Evolutionary conservation across 1,140 invertebrate genomes (phyloP), one percentile per base, ranked within the genome.

Genomic region (Ooceraea biroi): DNA sequence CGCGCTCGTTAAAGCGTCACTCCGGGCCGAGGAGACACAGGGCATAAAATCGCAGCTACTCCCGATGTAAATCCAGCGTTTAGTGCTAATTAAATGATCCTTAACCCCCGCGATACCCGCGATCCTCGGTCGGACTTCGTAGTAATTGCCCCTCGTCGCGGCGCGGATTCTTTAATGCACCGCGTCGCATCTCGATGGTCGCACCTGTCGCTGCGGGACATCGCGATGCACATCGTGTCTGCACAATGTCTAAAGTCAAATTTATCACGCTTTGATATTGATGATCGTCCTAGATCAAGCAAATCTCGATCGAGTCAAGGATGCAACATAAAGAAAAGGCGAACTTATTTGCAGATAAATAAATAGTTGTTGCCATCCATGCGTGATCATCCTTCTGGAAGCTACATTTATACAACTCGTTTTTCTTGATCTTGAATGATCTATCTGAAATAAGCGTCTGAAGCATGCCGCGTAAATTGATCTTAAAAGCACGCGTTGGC

Each of bases 51-150:
- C 58, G 72, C 14, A 36, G 36, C 41, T 74, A 83, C 71, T 83
- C 36, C 25, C 72, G 25, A 77, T 66, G 82, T 83, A 83, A 83
- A 83, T 78, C 25, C 48, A 65, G 11, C 72, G 50, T 83, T 83
- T 83, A 83, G 82, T 65, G n/a, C 48, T 83, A 83, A 83, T 83
- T 83, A 83, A 83, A 83, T 78, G 52, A 55, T 55, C 60, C 72
- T 83, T 83, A 77, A 77, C 27, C 72, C 41, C 48, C 58, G 41
- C 30, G 80, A 73, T 50, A 71, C 57, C 61, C 68, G 71, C 69
- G 22, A 52, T 3, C 19, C 36, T 63, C 48, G 27, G 36, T 25
- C 36, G 46, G 60, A 27, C 36, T 12, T 48, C 19, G 19, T 27
- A 48, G 22, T 68, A 78, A 68, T 55, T 52, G 30, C 61, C 30